A percentile compares a stretch with the other conserved stretches of the same genome.
These are phyloP conservation scores for Luscinia megarhynchos DNA, from an alignment of 2,797 vertebrate genomes.

Conservation along the genomic window DNA sequence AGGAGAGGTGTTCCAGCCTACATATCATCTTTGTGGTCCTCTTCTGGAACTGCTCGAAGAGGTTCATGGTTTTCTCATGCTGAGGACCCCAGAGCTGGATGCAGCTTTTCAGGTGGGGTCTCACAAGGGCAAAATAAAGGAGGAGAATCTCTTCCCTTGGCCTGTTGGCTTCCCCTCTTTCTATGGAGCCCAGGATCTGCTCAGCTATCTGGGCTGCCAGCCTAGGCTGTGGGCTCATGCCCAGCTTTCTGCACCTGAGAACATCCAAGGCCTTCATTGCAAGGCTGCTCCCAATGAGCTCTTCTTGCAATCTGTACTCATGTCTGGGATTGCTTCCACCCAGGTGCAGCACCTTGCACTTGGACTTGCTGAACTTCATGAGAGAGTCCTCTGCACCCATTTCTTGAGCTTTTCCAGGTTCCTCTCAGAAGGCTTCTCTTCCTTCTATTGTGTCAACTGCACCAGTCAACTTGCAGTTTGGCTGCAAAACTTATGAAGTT, in stretches of 20 bases:
- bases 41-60: not conserved
- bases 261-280: fast-evolving
- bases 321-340: not conserved
- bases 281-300: not conserved
- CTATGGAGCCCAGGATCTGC: not conserved
- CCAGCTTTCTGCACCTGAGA: not conserved
- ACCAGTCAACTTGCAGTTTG: not conserved
- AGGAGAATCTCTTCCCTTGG: not conserved
- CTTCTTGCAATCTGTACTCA: not conserved
- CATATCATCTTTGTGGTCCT: not conserved
- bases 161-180: not conserved
- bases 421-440: not conserved
- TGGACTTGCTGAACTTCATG: not conserved
- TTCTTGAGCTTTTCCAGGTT: not conserved
- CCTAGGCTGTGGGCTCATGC: fast-evolving
- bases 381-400: not conserved
- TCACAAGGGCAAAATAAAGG: not conserved
- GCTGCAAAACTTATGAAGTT: not conserved
- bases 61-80: not conserved
- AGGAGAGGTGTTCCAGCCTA: not conserved
- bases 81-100: not conserved
- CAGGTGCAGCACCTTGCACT: not conserved
- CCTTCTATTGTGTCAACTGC: not conserved
- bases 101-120: not conserved
- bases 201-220: not conserved